Base-by-base conservation (phyloP, 2,888 invertebrate species). In the Thymelicus acteon region DNA sequence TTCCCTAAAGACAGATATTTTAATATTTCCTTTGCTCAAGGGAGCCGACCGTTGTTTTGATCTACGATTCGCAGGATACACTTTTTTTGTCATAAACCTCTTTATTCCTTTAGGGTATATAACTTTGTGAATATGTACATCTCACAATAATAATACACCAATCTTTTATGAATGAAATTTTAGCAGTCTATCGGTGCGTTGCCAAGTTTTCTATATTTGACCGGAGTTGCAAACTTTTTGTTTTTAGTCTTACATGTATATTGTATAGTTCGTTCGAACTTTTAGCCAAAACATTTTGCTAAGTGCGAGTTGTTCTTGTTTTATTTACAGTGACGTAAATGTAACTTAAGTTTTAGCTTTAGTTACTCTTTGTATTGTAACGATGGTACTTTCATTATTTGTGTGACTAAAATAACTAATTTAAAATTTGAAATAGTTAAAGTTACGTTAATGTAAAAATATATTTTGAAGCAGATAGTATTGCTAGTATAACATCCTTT, bases 41-140 rank as follows among this genome's bases (percentile, higher is more conserved):
- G 84, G 86, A 87, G 78, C 75, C 79, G 82, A 85, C 86, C 88
- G 84, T 85, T 86, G 88, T 90, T 90, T 90, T 89, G 90, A 91
- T 90, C 86, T 88, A 86, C 85, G 85, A 83, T 84, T 85, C 82
- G 78, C 80, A 83, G 82, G 86, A 85, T 81, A 88, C 82, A 84
- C 78, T 85, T 84, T 86, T 86, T 86, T 83, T 84, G 84, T 82
- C 81, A 82, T 77, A 82, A 77, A 86, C 80, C 77, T 79, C 76
- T 80, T 83, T 81, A 78, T 85, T 85, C 82, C 82, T 80, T 82
- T 81, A 78, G 79, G 75, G 79, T 78, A 77, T 79, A 84, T 85
- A 86, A 85, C 84, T 89, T 87, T 85, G 82, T 83, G 84, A 87
- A 85, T 85, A n/a, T n/a, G n/a, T n/a, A 85, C 81, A 79, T 84